Conservation (phyloP, 2,797 vertebrate genomes). For the Tachyglossus aculeatus region DNA sequence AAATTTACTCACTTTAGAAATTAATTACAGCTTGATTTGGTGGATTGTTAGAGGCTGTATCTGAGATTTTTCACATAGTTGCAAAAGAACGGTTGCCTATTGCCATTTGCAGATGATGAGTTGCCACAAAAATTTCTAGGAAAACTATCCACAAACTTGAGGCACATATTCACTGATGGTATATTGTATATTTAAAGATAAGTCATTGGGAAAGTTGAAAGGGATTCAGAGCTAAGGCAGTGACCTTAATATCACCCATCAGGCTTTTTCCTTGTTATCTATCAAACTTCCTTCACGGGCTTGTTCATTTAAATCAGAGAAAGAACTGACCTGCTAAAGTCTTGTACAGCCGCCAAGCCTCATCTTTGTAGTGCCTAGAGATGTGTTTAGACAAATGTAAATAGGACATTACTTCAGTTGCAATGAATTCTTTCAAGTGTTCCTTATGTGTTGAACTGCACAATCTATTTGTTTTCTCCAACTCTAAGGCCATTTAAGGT, state of each 20-base stretch:
- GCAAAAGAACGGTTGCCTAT: slow-evolving; percentile 15
- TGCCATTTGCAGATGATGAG: slow-evolving; percentile 32
- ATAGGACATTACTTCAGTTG: neutral
- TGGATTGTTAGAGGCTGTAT: neutral
- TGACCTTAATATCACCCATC: no score
- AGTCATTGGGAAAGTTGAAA: no score
- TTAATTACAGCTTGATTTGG: slow-evolving; percentile 25
- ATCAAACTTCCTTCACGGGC: neutral
- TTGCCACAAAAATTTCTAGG: slow-evolving; percentile 16
- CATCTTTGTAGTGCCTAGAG: neutral
- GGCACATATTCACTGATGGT: slow-evolving; percentile 10
- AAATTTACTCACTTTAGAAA: slow-evolving; percentile 32
- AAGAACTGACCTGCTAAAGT: neutral
- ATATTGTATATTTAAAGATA: no score
- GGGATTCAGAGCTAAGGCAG: no score
- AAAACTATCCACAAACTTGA: slow-evolving; percentile 18
- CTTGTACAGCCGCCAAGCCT: neutral
- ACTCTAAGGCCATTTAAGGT: neutral
- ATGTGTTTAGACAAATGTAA: neutral
- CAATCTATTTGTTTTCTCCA: no score
- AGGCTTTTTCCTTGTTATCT: slow-evolving; percentile 23
- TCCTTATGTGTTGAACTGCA: no score
- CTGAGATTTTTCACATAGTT: neutral
- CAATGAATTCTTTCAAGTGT: neutral
- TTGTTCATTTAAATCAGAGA: neutral